A percentile compares a stretch with the other conserved stretches of the same genome.
These are phyloP conservation scores for Tenthredo mesomela DNA, from an alignment of 2,888 invertebrate genomes.

Conservation along the genomic window DNA sequence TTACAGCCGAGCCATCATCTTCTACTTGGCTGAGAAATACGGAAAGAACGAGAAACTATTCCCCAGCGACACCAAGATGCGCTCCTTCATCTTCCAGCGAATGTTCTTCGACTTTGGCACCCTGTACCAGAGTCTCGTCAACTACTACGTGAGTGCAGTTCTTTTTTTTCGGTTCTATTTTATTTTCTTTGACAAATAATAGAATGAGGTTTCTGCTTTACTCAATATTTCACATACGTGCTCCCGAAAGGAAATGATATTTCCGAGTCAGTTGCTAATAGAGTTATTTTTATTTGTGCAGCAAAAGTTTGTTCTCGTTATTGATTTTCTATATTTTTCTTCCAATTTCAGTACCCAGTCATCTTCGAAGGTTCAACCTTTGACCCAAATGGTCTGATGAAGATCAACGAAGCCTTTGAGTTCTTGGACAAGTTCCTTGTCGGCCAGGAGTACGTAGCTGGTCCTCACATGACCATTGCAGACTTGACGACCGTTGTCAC, in stretches of 20 bases:
- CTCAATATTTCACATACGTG: neutral
- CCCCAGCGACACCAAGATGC: constrained; percentile 87
- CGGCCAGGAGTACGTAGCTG: constrained; percentile 85
- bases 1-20: constrained; percentile 85
- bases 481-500: constrained; percentile 85
- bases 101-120: constrained; percentile 90
- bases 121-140: constrained; percentile 85
- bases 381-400: constrained; percentile 84
- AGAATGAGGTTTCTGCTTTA: neutral
- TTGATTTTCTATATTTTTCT: neutral
- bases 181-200: neutral
- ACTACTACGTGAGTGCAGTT: constrained; percentile 85
- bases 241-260: neutral
- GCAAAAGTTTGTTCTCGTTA: neutral
- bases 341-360: constrained; percentile 59
- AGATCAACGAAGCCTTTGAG: constrained; percentile 84
- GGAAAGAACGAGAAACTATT: constrained; percentile 85
- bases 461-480: constrained; percentile 86
- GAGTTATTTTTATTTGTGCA: neutral
- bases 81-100: constrained; percentile 87
- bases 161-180: neutral
- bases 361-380: constrained; percentile 79
- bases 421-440: constrained; percentile 85
- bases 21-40: constrained; percentile 88
- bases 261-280: neutral